These are phyloP conservation scores for Sarcophilus harrisii DNA, from an alignment of 2,797 vertebrate genomes.

Conservation along the genomic window DNA sequence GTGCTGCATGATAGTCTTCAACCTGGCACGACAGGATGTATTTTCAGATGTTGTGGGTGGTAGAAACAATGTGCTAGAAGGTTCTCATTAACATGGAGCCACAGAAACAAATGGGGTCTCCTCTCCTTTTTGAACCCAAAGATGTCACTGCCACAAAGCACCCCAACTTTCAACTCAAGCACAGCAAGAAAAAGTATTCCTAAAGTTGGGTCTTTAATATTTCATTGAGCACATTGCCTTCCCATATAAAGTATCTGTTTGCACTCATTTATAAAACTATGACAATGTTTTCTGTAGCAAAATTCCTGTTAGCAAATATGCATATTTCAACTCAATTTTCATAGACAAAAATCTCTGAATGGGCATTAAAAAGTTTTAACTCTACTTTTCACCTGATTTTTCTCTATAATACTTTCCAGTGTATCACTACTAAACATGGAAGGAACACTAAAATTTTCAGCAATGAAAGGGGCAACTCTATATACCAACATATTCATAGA, in stretches of 20 bases:
- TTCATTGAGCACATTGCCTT: constrained; percentile 15
- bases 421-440: background rate
- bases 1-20: background rate
- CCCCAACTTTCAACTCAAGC: background rate
- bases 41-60: constrained; percentile 30
- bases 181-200: background rate
- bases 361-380: constrained; percentile 11
- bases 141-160: background rate
- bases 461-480: background rate
- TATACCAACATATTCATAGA: background rate
- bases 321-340: constrained; percentile 34
- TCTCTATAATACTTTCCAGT: background rate
- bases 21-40: background rate
- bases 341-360: constrained; percentile 25
- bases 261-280: background rate
- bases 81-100: background rate
- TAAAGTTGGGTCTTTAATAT: background rate
- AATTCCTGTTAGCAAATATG: constrained; percentile 20
- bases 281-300: background rate
- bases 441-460: background rate
- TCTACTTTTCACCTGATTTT: background rate
- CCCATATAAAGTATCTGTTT: constrained; percentile 5
- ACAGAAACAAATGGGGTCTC: constrained; percentile 35
- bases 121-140: background rate
- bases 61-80: background rate